Evolutionary conservation across 2,888 invertebrate species (phyloP), one percentile per base, ranked within the genome.

Genomic region (Coremacera marginata): DNA sequence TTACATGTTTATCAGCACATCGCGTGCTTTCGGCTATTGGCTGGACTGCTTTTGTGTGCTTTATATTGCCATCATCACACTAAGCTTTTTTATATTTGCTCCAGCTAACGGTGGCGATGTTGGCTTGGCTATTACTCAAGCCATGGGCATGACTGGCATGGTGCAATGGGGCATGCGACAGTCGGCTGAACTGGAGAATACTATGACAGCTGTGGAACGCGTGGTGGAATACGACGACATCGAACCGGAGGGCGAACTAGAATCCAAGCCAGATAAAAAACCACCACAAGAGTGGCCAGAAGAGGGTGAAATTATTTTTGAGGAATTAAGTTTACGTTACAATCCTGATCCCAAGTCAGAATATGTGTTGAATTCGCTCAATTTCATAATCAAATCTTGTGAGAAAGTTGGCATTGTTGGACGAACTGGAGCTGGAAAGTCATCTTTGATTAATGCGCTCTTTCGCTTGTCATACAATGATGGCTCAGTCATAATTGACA

Each of bases 11-110:
- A 94, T 99, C 51, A 93, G 95, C 0, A 94, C 96, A 1, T 95
- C 96, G 2, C 93, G 98, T 80, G 98, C 98, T 83, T 97, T 99
- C 86, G 98, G 98, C 0, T 95, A 97, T 86, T 96, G 96, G 92
- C 90, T 99, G 84, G 99, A 99, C 88, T 91, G 96, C 81, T 93
- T 97, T 73, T 98, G 98, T 86, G 93, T 96, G 0, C 81, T 95
- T 14, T 98, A 98, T 89, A 95, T 98, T 79, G 93, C 93, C 0
- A 89, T 95, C 74, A 96, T 98, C 0, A 96, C 97, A 0, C 91
- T 96, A 83, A 95, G 95, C 84, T 96, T 97, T 89, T 92, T 98
- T 65, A 88, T 95, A 0, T 90, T 94, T 71, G 92, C 92, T 62
- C 91, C 90, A 86, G 91, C 91, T 90, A 90, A 91, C 80, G 94